These are phyloP conservation scores for Lasiurus cinereus DNA, from an alignment of 2,113 vertebrate genomes.

Conservation along the genomic window DNA sequence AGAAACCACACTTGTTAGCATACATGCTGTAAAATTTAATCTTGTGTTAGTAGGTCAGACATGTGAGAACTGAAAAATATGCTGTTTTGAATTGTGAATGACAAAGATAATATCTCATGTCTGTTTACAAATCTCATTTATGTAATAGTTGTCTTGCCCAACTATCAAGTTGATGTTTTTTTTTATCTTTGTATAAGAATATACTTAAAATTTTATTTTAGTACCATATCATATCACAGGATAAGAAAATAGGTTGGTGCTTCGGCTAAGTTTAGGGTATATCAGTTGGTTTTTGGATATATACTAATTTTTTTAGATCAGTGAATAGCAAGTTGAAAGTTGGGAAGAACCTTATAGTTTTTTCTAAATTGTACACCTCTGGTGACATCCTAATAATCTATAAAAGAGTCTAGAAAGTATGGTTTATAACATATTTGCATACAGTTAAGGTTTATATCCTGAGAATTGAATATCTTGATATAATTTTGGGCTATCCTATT, in stretches of 20 bases:
- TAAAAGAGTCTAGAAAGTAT: constrained; percentile 43
- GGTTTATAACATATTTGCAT: background rate
- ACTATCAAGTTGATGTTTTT: constrained; percentile 22
- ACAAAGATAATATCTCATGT: background rate
- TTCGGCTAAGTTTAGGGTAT: constrained; percentile 10
- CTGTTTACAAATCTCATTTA: background rate
- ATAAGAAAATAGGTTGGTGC: background rate
- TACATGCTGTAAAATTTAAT: background rate
- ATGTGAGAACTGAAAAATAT: background rate
- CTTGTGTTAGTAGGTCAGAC: background rate
- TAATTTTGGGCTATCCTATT: constrained; percentile 22
- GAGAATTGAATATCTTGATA: background rate
- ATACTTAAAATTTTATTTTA: constrained; percentile 22
- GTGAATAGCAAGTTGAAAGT: background rate
- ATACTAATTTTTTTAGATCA: background rate
- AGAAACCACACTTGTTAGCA: background rate
- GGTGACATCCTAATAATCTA: background rate
- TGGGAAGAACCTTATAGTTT: background rate
- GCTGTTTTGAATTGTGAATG: background rate
- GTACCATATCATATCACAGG: background rate
- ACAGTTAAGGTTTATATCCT: background rate
- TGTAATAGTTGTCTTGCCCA: background rate
- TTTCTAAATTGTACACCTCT: background rate
- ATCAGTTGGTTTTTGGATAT: background rate
- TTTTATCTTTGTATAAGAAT: constrained; percentile 15